Percentiles rank a stretch among this genome's conserved stretches.
Conservation (phyloP, 2,113 vertebrate species). For the Stigmatopora argus region DNA sequence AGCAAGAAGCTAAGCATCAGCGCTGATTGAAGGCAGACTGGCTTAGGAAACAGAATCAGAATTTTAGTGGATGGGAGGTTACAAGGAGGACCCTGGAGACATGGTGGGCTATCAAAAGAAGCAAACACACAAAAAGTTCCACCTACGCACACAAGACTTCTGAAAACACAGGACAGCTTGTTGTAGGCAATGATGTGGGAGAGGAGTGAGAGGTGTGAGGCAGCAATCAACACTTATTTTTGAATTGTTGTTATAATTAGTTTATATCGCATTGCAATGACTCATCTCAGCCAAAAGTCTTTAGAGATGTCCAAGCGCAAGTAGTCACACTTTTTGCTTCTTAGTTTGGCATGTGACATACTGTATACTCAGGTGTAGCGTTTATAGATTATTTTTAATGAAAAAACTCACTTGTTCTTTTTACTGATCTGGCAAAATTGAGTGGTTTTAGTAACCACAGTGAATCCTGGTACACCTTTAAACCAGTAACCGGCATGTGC, state of each 20-base stretch:
- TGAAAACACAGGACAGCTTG: conserved; percentile 36
- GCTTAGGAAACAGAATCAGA: not conserved
- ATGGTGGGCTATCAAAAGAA: not conserved
- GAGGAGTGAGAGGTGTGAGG: conserved; percentile 29
- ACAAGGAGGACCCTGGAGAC: not conserved
- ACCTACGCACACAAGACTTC: conserved; percentile 1
- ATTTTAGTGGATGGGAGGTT: not conserved
- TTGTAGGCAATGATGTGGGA: conserved; percentile 23
- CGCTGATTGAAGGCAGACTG: not conserved
- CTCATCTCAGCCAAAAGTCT: conserved; percentile 18
- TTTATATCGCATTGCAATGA: conserved; percentile 25
- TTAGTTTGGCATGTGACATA: no score
- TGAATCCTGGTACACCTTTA: no score
- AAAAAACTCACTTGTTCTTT: no score
- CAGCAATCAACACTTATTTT: conserved; percentile 30
- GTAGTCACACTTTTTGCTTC: not conserved
- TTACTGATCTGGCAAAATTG: no score
- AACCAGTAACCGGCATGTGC: not conserved
- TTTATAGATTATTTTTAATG: no score
- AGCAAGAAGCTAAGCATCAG: not conserved
- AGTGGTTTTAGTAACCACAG: no score
- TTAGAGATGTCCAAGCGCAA: not conserved
- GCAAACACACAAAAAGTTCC: not conserved
- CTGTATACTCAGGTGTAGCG: no score
- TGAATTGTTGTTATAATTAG: conserved; percentile 31